Evolutionary conservation across 2,797 vertebrate species (phyloP).

Genomic region (Hypotaenidia okinawae): DNA sequence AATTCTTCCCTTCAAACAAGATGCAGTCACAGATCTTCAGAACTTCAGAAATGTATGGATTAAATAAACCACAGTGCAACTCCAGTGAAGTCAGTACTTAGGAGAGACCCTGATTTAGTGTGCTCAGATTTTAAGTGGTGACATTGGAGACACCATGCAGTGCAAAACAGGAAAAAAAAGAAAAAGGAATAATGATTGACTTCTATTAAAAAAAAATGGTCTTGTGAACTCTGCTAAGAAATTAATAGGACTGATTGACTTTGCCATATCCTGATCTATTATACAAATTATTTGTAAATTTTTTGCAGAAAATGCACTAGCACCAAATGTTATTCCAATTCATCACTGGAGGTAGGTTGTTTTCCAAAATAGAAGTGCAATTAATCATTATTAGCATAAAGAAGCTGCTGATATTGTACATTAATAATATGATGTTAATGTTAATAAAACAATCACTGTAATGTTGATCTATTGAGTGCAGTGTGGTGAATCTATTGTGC

Average conservation of each 20-base stretch:
- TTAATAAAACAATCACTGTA: constrained; percentile 3
- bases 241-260: neutral
- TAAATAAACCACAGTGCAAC: neutral
- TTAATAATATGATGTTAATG: constrained; percentile 18
- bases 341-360: neutral
- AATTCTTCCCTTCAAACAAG: neutral
- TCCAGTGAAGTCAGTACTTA: neutral
- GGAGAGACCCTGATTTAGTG: neutral
- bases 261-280: neutral
- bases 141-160: neutral
- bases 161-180: neutral
- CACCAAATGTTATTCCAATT: neutral
- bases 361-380: neutral
- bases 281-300: neutral
- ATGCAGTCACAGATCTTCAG: neutral
- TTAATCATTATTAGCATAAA: constrained; percentile 21
- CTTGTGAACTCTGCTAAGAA: neutral
- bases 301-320: neutral
- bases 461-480: neutral
- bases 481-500: neutral
- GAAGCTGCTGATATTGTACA: constrained; percentile 14
- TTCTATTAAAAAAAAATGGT: neutral
- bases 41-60: neutral
- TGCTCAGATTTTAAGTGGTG: neutral
- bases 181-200: neutral